Evolutionary conservation across 2,113 vertebrate genomes (phyloP), one percentile per base, ranked within the genome.

Genomic region (Stigmatopora argus): DNA sequence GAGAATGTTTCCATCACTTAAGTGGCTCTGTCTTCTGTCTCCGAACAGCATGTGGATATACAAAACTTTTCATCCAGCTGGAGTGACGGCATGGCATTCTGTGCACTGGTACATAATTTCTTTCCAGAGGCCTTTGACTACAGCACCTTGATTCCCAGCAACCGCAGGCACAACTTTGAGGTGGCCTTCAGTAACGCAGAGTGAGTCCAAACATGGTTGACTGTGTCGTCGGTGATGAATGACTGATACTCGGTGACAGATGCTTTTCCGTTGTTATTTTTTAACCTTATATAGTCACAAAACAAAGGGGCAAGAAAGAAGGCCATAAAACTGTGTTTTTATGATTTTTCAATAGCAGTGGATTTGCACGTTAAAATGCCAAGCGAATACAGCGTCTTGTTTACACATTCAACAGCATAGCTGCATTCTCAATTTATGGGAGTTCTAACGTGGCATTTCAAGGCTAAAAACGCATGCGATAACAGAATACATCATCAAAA

Each of bases 11-110:
- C n/a, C 18, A 19, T 56, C 31, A 13, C 55, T 44, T 45, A 61
- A 61, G 38, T 61, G 10, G 19, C 18, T 15, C 47, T 38, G 0
- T 13, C 67, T 15, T 74, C 35, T 66, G 2, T 65, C 68, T 58
- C 67, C 62, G 15, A 3, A 1, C 71, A 99, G 97, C 93, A 99
- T 0, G 96, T 99, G 85, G 89, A 95, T 67, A 99, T 99, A 83
- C 96, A 98, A 91, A 99, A 99, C 85, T 99, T 99, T 82, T 98
- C 97, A 1, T 97, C 96, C 68, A 98, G 97, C 71, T 99, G 97
- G 97, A 97, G 95, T 2, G 91, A 98, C 0, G 97, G 97, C 47
- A 96, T 99, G 96, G 97, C 97, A 6, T 99, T 98, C 82, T 98
- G 97, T 26, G 97, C 96, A 56, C 89, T 99, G 72, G 96, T 99